phyloP scores from a whole-genome alignment of 2,113 vertebrate genomes.

The Tyto alba region DNA sequence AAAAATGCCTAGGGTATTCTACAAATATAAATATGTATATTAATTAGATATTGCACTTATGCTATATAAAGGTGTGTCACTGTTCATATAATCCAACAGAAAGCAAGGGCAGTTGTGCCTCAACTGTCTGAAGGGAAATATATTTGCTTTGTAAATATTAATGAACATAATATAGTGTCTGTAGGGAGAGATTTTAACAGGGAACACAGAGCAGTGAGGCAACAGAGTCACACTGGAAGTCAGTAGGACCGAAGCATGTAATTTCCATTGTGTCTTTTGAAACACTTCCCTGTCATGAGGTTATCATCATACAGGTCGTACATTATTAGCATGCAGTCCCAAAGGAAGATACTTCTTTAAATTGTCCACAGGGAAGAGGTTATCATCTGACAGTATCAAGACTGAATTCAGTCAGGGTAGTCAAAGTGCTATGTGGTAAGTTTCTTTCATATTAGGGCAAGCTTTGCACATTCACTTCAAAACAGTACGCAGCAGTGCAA shows the following conservation, averaged over 20 bases:
- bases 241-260: neutral
- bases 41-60: neutral
- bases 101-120: neutral
- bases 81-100: neutral
- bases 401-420: neutral
- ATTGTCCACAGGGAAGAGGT: neutral
- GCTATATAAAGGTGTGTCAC: neutral
- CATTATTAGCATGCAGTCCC: neutral
- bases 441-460: neutral
- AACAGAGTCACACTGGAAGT: neutral
- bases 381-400: neutral
- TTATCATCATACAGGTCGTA: neutral
- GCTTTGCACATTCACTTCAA: neutral
- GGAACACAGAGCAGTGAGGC: neutral
- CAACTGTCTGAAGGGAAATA: neutral
- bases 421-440: neutral
- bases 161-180: neutral
- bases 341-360: neutral
- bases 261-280: neutral
- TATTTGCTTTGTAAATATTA: constrained; percentile 8
- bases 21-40: neutral
- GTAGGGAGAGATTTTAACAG: neutral
- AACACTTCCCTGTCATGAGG: neutral
- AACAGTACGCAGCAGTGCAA: neutral
- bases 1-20: neutral